Percentiles rank a stretch among this genome's conserved stretches.
phyloP scores from a whole-genome alignment of 2,113 vertebrate species.

The Siniperca chuatsi region DNA sequence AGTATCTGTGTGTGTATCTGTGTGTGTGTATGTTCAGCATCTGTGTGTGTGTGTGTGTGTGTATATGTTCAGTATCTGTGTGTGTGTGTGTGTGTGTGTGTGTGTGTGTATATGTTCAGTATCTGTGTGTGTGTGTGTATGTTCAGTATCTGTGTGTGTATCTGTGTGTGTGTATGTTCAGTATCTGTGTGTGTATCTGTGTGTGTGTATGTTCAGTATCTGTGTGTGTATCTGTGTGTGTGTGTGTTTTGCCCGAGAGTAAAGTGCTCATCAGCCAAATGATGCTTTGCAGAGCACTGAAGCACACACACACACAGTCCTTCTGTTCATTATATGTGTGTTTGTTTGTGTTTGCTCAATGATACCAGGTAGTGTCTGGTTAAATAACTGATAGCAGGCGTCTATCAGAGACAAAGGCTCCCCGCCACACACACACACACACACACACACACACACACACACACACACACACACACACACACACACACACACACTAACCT shows the following conservation, averaged over 20 bases:
- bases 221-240: neutral
- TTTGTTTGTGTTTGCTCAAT: conserved; percentile 29
- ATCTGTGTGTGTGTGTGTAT: too few species aligned
- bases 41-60: too few species aligned
- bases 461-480: too few species aligned
- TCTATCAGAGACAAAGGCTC: conserved; percentile 1
- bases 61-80: too few species aligned
- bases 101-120: too few species aligned
- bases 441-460: conserved; percentile 20
- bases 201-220: neutral
- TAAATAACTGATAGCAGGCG: conserved; percentile 52
- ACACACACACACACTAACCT: too few species aligned
- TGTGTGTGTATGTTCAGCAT: too few species aligned
- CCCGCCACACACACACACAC: neutral
- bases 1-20: too few species aligned
- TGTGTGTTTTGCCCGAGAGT: neutral
- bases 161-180: too few species aligned
- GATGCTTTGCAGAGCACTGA: conserved; percentile 5
- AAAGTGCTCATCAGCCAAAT: neutral
- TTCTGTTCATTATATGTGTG: neutral
- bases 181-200: neutral
- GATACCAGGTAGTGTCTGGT: conserved; percentile 41
- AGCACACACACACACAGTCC: conserved; percentile 1
- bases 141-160: too few species aligned
- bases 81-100: too few species aligned